phyloP scores from a whole-genome alignment of 2,888 invertebrate species.

The Hydropsyche betteni region DNA sequence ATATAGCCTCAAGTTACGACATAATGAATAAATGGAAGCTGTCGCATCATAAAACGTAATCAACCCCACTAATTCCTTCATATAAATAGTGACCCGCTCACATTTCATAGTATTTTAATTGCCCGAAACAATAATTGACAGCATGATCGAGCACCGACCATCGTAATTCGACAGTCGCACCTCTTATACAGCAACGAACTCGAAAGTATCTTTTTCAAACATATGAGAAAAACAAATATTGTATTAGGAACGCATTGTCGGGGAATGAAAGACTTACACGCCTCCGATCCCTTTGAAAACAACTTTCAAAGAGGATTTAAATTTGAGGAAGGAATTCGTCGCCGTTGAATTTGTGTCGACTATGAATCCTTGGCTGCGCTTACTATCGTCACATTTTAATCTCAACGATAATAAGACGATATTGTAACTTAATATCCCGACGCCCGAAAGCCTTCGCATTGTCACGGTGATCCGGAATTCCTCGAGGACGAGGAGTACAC shows the following conservation, averaged over 20 bases:
- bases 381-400: slow-evolving; percentile 47
- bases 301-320: slow-evolving; percentile 15
- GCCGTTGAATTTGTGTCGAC: neutral
- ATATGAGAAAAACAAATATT: too few species aligned
- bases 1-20: slow-evolving; percentile 1
- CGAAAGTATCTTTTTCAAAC: too few species aligned
- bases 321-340: neutral
- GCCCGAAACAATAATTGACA: too few species aligned
- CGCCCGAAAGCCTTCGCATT: slow-evolving; percentile 31
- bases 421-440: slow-evolving; percentile 47
- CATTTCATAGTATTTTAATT: too few species aligned
- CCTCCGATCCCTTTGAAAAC: neutral
- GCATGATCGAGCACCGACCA: too few species aligned
- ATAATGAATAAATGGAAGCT: neutral
- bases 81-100: too few species aligned
- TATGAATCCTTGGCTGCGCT: slow-evolving; percentile 7
- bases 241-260: slow-evolving; percentile 3
- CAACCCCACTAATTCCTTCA: neutral
- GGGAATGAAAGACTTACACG: neutral
- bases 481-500: slow-evolving; percentile 4
- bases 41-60: slow-evolving; percentile 18
- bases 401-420: slow-evolving; percentile 42
- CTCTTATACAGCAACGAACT: too few species aligned
- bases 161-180: too few species aligned
- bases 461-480: slow-evolving; percentile 38